These are phyloP conservation scores for Colostygia pectinataria DNA, from an alignment of 2,888 invertebrate species.

Conservation along the genomic window DNA sequence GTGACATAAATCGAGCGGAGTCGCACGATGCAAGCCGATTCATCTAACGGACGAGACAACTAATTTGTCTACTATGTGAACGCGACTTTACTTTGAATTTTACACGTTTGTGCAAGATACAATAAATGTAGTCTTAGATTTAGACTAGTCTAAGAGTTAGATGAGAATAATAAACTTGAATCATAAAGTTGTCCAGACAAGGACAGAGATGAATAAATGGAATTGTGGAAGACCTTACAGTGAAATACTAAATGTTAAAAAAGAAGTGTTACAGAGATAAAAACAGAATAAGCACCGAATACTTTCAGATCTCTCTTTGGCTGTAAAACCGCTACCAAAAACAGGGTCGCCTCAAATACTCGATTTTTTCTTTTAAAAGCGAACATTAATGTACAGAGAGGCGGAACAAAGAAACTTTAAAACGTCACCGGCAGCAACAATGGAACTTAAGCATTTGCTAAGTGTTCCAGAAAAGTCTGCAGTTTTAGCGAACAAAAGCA, in stretches of 20 bases:
- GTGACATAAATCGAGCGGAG: conserved; percentile 54
- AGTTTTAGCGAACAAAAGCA: conserved; percentile 59
- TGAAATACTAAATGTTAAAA: too few species aligned
- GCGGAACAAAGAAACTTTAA: conserved; percentile 57
- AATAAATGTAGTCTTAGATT: too few species aligned
- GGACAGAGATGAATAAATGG: too few species aligned
- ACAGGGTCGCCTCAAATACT: conserved; percentile 12
- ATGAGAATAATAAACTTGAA: too few species aligned
- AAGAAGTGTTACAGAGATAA: too few species aligned
- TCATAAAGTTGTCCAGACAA: too few species aligned
- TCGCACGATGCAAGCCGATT: conserved; percentile 51
- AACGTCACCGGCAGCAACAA: conserved; percentile 61
- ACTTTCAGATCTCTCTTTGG: not conserved
- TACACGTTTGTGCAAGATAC: conserved; percentile 5
- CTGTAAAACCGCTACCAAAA: not conserved
- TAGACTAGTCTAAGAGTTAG: too few species aligned
- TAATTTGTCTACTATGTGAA: conserved; percentile 69
- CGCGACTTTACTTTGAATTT: conserved; percentile 50
- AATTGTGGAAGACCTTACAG: too few species aligned
- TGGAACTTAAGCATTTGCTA: conserved; percentile 65
- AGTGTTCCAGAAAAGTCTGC: conserved; percentile 68
- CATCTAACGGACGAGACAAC: conserved; percentile 67
- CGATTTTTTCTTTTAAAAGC: conserved; percentile 19
- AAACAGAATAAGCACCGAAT: not conserved
- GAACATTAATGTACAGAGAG: conserved; percentile 27